Percentiles rank a stretch among this genome's conserved stretches.
These are phyloP conservation scores for Subanguina moxae DNA, from an alignment of 1,140 invertebrate species.

Conservation along the genomic window DNA sequence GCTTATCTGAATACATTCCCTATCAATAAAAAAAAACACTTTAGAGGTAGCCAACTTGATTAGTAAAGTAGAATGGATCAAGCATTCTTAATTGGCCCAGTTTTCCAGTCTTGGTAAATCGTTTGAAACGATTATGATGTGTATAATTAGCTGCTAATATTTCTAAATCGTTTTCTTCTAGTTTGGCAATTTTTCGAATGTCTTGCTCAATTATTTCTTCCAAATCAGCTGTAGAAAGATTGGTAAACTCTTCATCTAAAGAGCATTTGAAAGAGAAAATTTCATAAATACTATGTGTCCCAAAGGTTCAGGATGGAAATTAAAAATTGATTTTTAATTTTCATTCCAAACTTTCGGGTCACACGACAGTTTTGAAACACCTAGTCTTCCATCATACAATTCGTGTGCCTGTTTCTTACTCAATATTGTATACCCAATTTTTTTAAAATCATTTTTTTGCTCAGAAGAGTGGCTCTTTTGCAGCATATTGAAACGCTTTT, in stretches of 20 bases:
- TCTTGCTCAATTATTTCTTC: constrained; percentile 1
- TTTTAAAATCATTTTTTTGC: constrained; percentile 11
- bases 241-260: neutral
- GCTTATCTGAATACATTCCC: constrained; percentile 11
- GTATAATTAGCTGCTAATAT: neutral
- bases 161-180: neutral
- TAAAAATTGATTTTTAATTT: too few relatives aligned
- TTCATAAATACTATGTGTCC: too few relatives aligned
- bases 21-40: neutral
- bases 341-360: too few relatives aligned
- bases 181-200: neutral
- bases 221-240: neutral
- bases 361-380: too few relatives aligned
- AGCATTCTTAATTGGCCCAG: neutral
- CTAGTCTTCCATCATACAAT: neutral
- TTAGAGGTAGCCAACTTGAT: neutral
- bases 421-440: constrained; percentile 22
- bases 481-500: constrained; percentile 11
- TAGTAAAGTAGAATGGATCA: neutral
- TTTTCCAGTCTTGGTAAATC: neutral
- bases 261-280: neutral
- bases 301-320: too few relatives aligned
- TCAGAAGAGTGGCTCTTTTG: neutral
- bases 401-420: constrained; percentile 9
- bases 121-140: neutral